A percentile compares a stretch with the other conserved stretches of the same genome.
These are phyloP conservation scores for Dunckerocampus dactyliophorus DNA, from an alignment of 2,113 vertebrate species.

Conservation along the genomic window DNA sequence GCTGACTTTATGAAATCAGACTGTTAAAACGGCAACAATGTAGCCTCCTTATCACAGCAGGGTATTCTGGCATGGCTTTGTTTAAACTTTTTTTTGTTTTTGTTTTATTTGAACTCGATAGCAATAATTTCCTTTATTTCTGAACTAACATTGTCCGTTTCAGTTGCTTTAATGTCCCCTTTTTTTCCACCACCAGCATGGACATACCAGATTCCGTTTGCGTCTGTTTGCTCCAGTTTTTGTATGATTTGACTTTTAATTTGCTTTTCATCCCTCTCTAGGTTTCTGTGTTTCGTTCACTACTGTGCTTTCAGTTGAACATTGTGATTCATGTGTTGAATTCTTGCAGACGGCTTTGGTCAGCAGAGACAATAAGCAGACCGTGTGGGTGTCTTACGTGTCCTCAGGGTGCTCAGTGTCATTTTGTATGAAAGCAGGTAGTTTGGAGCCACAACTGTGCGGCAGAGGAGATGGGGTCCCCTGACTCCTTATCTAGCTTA, in stretches of 20 bases:
- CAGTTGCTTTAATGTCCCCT: slow-evolving; percentile 77
- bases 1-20: slow-evolving; percentile 67
- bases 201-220: slow-evolving; percentile 80
- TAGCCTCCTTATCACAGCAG: slow-evolving; percentile 62
- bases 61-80: slow-evolving; percentile 80
- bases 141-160: slow-evolving; percentile 81
- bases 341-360: slow-evolving; percentile 72
- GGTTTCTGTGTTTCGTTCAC: slow-evolving; percentile 78
- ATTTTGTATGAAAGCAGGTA: slow-evolving; percentile 58
- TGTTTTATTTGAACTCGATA: slow-evolving; percentile 58
- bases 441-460: slow-evolving; percentile 59
- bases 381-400: slow-evolving; percentile 60
- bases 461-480: slow-evolving; percentile 61
- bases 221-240: slow-evolving; percentile 76
- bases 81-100: slow-evolving; percentile 74
- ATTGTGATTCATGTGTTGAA: slow-evolving; percentile 71
- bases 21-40: slow-evolving; percentile 30
- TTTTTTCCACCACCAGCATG: slow-evolving; percentile 79
- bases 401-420: slow-evolving; percentile 52
- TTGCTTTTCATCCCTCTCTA: slow-evolving; percentile 80
- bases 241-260: slow-evolving; percentile 75
- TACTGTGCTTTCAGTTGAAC: slow-evolving; percentile 73
- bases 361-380: slow-evolving; percentile 66
- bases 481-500: slow-evolving; percentile 49
- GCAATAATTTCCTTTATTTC: slow-evolving; percentile 72